A percentile compares a stretch with the other conserved stretches of the same genome.
phyloP scores from a whole-genome alignment of 2,797 vertebrate species.

The Melanitta fusca region DNA sequence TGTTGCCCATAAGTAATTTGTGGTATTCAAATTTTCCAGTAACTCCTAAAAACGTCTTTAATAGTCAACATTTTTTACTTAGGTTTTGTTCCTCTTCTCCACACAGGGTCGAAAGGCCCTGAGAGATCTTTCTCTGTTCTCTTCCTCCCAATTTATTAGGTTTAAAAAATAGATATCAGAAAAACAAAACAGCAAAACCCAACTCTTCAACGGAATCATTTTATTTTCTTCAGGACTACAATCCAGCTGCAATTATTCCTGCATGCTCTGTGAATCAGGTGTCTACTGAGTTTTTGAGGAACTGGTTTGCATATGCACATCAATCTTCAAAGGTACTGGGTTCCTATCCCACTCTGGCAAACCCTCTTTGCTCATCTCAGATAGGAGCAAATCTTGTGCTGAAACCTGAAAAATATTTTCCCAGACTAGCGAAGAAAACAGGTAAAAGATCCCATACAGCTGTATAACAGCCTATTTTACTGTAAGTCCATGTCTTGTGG shows the following conservation, averaged over 20 bases:
- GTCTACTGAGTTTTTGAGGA: background rate
- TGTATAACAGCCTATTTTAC: background rate
- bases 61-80: constrained; percentile 27
- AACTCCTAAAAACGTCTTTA: constrained; percentile 16
- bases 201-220: background rate
- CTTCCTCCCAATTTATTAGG: constrained; percentile 32
- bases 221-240: background rate
- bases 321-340: background rate
- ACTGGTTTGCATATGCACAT: background rate
- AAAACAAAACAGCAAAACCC: background rate
- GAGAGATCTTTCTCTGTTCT: constrained; percentile 27
- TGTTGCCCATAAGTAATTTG: background rate
- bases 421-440: background rate
- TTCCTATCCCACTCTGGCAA: background rate
- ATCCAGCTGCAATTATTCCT: background rate
- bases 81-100: background rate
- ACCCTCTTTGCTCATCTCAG: background rate
- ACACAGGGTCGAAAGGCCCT: background rate
- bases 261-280: background rate
- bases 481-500: background rate
- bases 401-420: background rate
- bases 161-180: background rate
- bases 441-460: background rate
- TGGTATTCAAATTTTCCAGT: constrained; percentile 34
- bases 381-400: background rate